A percentile compares a stretch with the other conserved stretches of the same genome.
Conservation (phyloP, 2,797 vertebrate genomes). For the Sebastes paucispinis region DNA sequence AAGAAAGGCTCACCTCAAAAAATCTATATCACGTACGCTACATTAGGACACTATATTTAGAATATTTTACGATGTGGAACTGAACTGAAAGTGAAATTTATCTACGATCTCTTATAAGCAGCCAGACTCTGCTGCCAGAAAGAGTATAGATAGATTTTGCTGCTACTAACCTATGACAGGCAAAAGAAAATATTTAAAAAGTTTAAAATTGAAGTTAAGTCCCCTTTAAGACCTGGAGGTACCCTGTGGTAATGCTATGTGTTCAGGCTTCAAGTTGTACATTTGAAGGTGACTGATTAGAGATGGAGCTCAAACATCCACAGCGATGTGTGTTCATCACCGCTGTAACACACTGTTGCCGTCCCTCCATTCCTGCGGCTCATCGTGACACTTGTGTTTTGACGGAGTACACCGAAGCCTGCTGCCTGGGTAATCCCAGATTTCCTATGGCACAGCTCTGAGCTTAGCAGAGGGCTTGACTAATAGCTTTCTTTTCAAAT, state of each 20-base stretch:
- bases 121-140: too few species aligned
- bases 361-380: conserved; percentile 49
- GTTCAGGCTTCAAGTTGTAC: background rate
- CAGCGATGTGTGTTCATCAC: background rate
- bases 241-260: background rate
- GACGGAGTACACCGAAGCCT: conserved; percentile 63
- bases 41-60: too few species aligned
- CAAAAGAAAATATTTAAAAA: too few species aligned
- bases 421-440: conserved; percentile 78
- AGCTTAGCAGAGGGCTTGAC: conserved; percentile 77
- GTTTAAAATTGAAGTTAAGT: too few species aligned
- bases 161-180: too few species aligned
- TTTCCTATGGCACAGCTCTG: conserved; percentile 76
- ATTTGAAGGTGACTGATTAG: background rate
- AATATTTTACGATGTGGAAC: too few species aligned
- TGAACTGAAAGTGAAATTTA: too few species aligned
- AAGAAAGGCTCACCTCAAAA: too few species aligned
- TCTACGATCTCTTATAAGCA: too few species aligned
- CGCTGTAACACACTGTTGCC: background rate
- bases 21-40: too few species aligned
- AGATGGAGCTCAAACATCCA: background rate
- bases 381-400: conserved; percentile 68
- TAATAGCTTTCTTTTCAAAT: conserved; percentile 91
- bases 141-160: too few species aligned
- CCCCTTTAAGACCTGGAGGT: too few species aligned